Evolutionary conservation across 2,888 invertebrate species (phyloP).

Genomic region (Orthosia gracilis): DNA sequence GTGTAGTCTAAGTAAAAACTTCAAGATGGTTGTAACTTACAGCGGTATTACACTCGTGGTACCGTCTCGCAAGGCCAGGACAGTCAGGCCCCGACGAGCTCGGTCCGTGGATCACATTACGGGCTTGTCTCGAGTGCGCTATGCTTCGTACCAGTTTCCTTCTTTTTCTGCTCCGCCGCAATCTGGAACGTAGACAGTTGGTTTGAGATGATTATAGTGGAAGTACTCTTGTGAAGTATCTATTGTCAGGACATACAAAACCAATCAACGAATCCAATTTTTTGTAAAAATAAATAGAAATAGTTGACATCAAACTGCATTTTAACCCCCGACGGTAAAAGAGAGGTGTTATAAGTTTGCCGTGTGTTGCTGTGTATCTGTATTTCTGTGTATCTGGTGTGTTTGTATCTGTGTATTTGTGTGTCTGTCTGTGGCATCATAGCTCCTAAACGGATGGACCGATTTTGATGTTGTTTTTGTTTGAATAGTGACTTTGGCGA

Average conservation of each 20-base stretch:
- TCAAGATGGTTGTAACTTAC: conserved; percentile 84
- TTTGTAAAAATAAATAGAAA: too few species aligned
- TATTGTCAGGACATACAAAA: background rate
- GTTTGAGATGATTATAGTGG: background rate
- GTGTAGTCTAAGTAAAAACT: too few species aligned
- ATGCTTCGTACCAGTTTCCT: conserved; percentile 82
- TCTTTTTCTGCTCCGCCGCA: conserved; percentile 88
- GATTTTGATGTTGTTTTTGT: too few species aligned
- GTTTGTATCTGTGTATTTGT: too few species aligned
- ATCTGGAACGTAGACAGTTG: conserved; percentile 77
- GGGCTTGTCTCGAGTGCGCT: conserved; percentile 72
- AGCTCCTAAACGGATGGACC: too few species aligned
- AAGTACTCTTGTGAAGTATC: background rate
- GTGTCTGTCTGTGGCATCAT: too few species aligned
- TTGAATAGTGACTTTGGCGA: too few species aligned
- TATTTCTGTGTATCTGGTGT: too few species aligned
- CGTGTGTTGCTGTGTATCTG: too few species aligned
- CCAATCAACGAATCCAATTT: background rate
- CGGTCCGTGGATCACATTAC: conserved; percentile 69
- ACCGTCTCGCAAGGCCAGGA: conserved; percentile 94
- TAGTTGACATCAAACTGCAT: too few species aligned
- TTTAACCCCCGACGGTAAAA: too few species aligned
- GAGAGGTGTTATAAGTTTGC: too few species aligned
- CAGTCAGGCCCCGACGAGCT: conserved; percentile 88
- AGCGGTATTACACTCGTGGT: conserved; percentile 95